Conservation (phyloP, 2,888 invertebrate genomes). For the Pandemis heparana region DNA sequence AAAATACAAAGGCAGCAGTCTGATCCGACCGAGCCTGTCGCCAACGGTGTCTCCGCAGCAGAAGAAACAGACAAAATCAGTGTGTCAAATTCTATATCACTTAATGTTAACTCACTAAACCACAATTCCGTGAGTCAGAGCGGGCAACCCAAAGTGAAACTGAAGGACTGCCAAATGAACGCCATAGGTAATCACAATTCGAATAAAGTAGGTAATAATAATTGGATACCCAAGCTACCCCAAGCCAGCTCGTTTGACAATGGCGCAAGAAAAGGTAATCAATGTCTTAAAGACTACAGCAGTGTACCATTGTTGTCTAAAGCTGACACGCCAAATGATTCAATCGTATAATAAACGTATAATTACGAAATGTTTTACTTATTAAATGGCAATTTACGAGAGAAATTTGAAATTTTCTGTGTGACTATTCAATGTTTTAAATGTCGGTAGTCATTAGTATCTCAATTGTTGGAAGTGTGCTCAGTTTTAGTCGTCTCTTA, state of each 20-base stretch:
- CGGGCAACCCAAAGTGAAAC: slow-evolving; percentile 72
- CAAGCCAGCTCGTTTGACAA: slow-evolving; percentile 80
- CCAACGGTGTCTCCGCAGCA: slow-evolving; percentile 69
- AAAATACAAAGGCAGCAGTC: slow-evolving; percentile 74
- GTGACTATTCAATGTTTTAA: slow-evolving; percentile 45
- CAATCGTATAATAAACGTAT: slow-evolving; percentile 64
- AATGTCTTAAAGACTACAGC: slow-evolving; percentile 78
- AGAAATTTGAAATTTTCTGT: slow-evolving; percentile 45
- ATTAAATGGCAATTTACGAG: slow-evolving; percentile 44
- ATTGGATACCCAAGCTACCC: slow-evolving; percentile 79
- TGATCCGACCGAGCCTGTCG: slow-evolving; percentile 70
- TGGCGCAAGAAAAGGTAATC: slow-evolving; percentile 68
- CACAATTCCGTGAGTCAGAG: slow-evolving; percentile 67
- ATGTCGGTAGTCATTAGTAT: slow-evolving; percentile 42
- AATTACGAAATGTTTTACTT: slow-evolving; percentile 28
- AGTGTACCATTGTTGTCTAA: slow-evolving; percentile 79
- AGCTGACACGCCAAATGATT: slow-evolving; percentile 77
- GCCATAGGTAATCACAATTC: slow-evolving; percentile 70
- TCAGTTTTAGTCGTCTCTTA: slow-evolving; percentile 42
- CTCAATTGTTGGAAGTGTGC: slow-evolving; percentile 40
- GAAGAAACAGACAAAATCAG: slow-evolving; percentile 68
- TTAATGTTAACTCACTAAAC: slow-evolving; percentile 74
- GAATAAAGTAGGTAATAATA: slow-evolving; percentile 80
- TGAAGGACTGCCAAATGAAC: slow-evolving; percentile 73
- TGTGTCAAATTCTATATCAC: slow-evolving; percentile 71